These are phyloP conservation scores for Rhineura floridana DNA, from an alignment of 2,113 vertebrate species.

Conservation along the genomic window DNA sequence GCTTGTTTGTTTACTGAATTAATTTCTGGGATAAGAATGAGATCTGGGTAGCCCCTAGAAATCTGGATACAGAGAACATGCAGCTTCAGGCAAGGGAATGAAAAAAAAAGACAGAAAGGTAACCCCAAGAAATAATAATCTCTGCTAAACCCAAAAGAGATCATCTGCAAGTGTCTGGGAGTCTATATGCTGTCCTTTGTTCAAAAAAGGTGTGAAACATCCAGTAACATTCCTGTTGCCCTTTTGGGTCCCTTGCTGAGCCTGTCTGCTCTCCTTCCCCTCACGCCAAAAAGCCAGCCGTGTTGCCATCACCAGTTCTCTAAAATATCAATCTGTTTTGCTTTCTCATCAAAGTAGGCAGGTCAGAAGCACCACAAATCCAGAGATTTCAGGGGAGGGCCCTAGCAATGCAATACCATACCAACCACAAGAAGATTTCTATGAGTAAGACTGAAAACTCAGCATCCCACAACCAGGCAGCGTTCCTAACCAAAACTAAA, in stretches of 20 bases:
- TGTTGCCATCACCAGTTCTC: conserved; percentile 11
- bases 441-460: too few species aligned
- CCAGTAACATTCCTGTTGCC: rapidly evolving
- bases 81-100: background rate
- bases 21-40: conserved; percentile 25
- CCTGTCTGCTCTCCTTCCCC: background rate
- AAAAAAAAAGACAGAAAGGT: background rate
- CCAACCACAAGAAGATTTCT: too few species aligned
- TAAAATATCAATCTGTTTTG: background rate
- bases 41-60: background rate
- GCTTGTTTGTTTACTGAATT: too few species aligned
- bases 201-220: rapidly evolving
- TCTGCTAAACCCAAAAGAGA: background rate
- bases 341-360: conserved; percentile 35
- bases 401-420: too few species aligned
- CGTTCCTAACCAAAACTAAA: too few species aligned
- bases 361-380: too few species aligned
- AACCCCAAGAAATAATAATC: background rate
- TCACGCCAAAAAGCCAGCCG: background rate
- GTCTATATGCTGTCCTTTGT: conserved; percentile 8
- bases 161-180: too few species aligned
- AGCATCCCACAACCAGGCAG: too few species aligned
- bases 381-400: too few species aligned
- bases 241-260: background rate
- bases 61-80: background rate